phyloP scores from a whole-genome alignment of 2,113 vertebrate genomes.

The Callopanchax toddi region DNA sequence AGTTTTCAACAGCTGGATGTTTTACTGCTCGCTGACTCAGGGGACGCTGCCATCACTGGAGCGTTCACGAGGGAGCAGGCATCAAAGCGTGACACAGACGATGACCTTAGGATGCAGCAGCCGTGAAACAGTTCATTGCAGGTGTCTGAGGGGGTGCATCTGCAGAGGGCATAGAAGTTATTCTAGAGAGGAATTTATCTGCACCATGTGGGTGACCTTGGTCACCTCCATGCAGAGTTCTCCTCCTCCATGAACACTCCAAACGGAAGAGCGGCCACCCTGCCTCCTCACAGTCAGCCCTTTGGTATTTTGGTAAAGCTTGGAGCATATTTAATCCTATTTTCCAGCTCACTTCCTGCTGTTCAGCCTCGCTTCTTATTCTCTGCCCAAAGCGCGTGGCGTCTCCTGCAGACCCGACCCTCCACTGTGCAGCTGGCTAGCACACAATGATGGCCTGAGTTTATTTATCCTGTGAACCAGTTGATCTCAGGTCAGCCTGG shows the following conservation, averaged over 20 bases:
- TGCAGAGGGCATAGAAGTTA: constrained; percentile 38
- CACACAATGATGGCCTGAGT: not conserved
- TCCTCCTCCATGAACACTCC: not conserved
- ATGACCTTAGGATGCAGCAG: constrained; percentile 20
- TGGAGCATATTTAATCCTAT: constrained; percentile 48
- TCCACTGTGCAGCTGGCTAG: constrained; percentile 21
- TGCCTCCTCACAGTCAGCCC: constrained; percentile 13
- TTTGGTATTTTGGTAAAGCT: constrained; percentile 28
- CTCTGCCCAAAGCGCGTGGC: constrained; percentile 33
- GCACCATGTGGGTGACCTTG: constrained; percentile 27
- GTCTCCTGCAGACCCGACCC: constrained; percentile 12
- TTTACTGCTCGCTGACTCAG: constrained; percentile 52
- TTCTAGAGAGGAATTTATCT: constrained; percentile 20
- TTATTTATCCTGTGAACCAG: not conserved
- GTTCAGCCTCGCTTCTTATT: constrained; percentile 26
- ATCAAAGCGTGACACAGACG: constrained; percentile 47
- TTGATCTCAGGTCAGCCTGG: not conserved
- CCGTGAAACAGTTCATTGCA: constrained; percentile 47
- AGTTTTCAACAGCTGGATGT: constrained; percentile 53
- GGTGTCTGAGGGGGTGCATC: constrained; percentile 26
- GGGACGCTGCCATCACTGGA: constrained; percentile 8
- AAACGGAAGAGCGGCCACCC: not conserved
- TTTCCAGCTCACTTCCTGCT: constrained; percentile 52
- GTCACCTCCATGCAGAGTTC: not conserved
- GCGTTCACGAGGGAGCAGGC: constrained; percentile 18